A percentile compares a stretch with the other conserved stretches of the same genome.
Conservation (phyloP, 1,140 invertebrate species). For the Protaetia brevitarsis region DNA sequence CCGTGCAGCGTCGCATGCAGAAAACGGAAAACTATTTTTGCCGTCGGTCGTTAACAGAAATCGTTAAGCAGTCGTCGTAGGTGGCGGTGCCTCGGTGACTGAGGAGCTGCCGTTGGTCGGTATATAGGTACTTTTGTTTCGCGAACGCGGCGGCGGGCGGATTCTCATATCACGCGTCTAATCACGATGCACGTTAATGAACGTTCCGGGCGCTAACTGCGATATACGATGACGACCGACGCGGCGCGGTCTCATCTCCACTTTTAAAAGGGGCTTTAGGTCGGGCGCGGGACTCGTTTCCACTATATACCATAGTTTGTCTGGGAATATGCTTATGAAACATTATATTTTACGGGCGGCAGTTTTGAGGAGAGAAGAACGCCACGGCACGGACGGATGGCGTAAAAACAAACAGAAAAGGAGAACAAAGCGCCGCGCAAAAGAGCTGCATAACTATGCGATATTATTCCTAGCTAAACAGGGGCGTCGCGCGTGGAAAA, state of each 20-base stretch:
- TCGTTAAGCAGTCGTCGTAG: conserved; percentile 26
- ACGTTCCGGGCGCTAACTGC: conserved; percentile 21
- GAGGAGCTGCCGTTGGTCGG: no score
- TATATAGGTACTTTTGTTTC: conserved; percentile 20
- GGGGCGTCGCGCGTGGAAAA: background rate
- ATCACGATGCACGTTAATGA: conserved; percentile 28
- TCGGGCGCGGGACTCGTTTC: conserved; percentile 30
- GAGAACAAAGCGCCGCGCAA: background rate
- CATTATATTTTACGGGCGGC: conserved; percentile 34
- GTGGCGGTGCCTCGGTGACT: conserved; percentile 10
- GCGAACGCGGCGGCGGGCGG: conserved; percentile 4
- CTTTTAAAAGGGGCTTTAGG: conserved; percentile 26
- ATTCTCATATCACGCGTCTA: conserved; percentile 29
- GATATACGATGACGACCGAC: conserved; percentile 29
- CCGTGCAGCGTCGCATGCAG: background rate
- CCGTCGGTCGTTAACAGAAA: conserved; percentile 30
- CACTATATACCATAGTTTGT: conserved; percentile 28
- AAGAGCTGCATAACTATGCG: background rate
- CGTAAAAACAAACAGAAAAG: conserved; percentile 17
- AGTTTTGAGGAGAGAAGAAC: conserved; percentile 27
- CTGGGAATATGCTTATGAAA: conserved; percentile 37
- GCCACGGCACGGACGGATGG: background rate
- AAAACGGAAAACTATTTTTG: conserved; percentile 26
- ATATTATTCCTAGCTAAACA: conserved; percentile 1
- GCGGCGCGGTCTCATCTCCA: conserved; percentile 28